Base-by-base conservation (phyloP, 2,797 vertebrate genomes). In the Merluccius polli region DNA sequence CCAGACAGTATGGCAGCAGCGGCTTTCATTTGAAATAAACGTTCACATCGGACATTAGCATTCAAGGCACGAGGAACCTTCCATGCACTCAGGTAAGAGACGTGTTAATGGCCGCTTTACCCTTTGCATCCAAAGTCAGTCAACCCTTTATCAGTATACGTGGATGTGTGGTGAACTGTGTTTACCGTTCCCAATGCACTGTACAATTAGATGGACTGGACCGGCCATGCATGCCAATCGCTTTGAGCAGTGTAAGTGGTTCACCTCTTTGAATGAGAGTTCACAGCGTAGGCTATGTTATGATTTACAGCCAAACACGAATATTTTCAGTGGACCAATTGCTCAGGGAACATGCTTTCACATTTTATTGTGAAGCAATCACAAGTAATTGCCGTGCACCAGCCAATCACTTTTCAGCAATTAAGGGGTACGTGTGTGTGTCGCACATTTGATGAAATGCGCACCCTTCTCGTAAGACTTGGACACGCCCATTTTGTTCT, bases 341-440 rank as follows among this genome's bases (percentile, higher is more conserved):
- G 78, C 76, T 82, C 80, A 71, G 86, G 83, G 88, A 87, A 89
- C 85, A 21, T 83, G 73, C 83, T 87, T 16, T 72, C 78, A 70
- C 18, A 59, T 73, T 88, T 88, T 82, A 74, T 80, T 70, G 77
- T 74, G 24, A 77, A 82, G 75, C 78, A 79, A 72, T 80, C 82
- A 69, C 80, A 71, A 82, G 79, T 89, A 87, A 90, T 87, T 84
- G 80, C 83, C 32, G 44, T 4, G 18, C 44, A 52, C 71, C 73
- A 78, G 83, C 82, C 87, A 89, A 86, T 82, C 65, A 75, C 82
- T 86, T 83, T 69, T 84, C 70, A 81, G 81, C 85, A 77, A 90
- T 91, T 89, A 87, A 81, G 81, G 82, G 88, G 91, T 89, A 89
- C 90, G 36, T 38, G 36, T 52, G 48, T 52, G 48, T 52, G 48